A percentile compares a stretch with the other conserved stretches of the same genome.
Conservation (phyloP, 2,888 invertebrate genomes). For the Callimorpha dominula region DNA sequence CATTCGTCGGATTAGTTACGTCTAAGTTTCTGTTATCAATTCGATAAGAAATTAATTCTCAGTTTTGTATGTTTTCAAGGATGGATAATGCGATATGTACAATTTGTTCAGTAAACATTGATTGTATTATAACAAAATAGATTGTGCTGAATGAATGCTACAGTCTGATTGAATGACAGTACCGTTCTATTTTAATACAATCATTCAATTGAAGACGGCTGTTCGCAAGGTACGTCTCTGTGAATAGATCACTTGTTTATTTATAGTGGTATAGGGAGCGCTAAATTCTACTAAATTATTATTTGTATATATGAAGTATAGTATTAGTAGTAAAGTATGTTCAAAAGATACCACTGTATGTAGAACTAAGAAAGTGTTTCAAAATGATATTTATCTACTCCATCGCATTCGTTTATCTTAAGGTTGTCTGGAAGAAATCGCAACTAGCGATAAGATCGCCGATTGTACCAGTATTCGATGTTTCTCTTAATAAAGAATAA, state of each 20-base stretch:
- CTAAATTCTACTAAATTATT: not conserved
- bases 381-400: not conserved
- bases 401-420: too few species aligned
- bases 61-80: not conserved
- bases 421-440: too few species aligned
- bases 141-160: not conserved
- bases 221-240: constrained; percentile 18
- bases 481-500: too few species aligned
- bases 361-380: not conserved
- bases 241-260: constrained; percentile 5
- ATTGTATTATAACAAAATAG: not conserved
- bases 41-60: not conserved
- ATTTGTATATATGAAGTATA: not conserved
- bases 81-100: not conserved
- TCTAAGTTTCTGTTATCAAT: not conserved
- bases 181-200: constrained; percentile 23
- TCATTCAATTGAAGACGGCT: constrained; percentile 31
- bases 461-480: too few species aligned
- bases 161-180: not conserved
- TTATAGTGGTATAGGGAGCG: not conserved
- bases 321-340: not conserved
- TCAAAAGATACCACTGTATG: not conserved
- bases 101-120: constrained; percentile 8
- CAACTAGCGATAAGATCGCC: too few species aligned
- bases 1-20: too few species aligned